Percentiles rank a stretch among this genome's conserved stretches.
Evolutionary conservation across 2,797 vertebrate genomes (phyloP).

Genomic region (Astyanax mexicanus): DNA sequence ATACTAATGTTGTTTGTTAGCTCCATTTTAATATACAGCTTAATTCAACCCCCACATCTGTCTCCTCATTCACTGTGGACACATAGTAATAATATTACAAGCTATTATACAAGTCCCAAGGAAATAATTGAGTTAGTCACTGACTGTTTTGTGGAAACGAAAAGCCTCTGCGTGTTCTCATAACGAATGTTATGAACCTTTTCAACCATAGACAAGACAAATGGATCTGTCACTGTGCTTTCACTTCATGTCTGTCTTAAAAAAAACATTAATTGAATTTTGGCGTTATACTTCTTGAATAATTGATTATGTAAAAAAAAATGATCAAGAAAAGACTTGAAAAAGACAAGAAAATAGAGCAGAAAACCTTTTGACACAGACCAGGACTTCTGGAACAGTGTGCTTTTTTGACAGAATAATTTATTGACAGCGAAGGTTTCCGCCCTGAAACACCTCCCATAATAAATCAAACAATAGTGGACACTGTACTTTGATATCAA

Average conservation of each 20-base stretch:
- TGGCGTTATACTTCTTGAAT: too few species aligned
- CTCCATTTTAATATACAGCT: background rate
- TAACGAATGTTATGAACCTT: background rate
- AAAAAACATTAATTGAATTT: too few species aligned
- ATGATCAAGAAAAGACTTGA: too few species aligned
- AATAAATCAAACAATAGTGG: too few species aligned
- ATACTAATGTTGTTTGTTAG: background rate
- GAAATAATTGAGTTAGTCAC: background rate
- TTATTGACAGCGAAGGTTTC: too few species aligned
- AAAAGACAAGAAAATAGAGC: too few species aligned
- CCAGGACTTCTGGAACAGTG: too few species aligned
- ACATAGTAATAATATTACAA: background rate
- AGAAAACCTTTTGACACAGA: too few species aligned
- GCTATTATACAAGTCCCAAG: background rate
- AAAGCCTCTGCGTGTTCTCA: background rate
- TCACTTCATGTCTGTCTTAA: background rate
- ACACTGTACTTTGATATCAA: too few species aligned
- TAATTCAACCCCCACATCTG: background rate
- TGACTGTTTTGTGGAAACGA: slow-evolving; percentile 1
- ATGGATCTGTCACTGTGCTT: background rate
- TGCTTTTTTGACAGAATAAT: too few species aligned
- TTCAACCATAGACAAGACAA: background rate
- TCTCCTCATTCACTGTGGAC: background rate
- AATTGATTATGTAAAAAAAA: too few species aligned
- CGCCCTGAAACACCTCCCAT: too few species aligned